A percentile compares a stretch with the other conserved stretches of the same genome.
Evolutionary conservation across 2,888 invertebrate species (phyloP).

Genomic region (Bellardia pandia): DNA sequence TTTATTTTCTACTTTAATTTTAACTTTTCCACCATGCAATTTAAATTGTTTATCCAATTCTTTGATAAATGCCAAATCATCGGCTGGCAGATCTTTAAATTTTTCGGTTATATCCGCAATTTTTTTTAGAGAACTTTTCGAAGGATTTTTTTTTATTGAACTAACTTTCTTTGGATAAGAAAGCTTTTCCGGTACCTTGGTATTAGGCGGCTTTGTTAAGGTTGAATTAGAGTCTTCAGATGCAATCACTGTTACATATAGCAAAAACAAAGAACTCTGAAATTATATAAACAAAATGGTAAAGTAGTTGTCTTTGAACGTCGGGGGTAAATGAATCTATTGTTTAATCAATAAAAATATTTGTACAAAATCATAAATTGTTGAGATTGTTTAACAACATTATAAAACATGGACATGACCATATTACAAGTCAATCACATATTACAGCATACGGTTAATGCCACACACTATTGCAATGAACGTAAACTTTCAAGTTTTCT

Average conservation of each 20-base stretch:
- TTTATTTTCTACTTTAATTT: constrained; percentile 83
- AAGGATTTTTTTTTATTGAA: constrained; percentile 79
- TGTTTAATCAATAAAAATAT: constrained; percentile 40
- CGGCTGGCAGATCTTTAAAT: constrained; percentile 81
- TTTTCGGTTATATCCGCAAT: constrained; percentile 76
- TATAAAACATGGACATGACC: constrained; percentile 38
- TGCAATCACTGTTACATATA: constrained; percentile 8
- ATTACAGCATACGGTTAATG: constrained; percentile 43
- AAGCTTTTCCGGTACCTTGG: constrained; percentile 74
- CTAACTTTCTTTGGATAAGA: constrained; percentile 82
- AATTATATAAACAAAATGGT: constrained; percentile 41
- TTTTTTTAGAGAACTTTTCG: constrained; percentile 61
- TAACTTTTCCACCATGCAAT: constrained; percentile 82
- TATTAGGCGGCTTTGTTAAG: constrained; percentile 30
- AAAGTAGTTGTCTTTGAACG: neutral
- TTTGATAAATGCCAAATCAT: constrained; percentile 83
- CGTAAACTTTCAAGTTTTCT: constrained; percentile 75
- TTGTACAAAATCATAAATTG: constrained; percentile 27
- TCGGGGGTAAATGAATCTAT: neutral
- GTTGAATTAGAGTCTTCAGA: constrained; percentile 58
- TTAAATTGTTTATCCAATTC: constrained; percentile 84
- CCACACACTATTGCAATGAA: constrained; percentile 59
- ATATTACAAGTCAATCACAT: constrained; percentile 48
- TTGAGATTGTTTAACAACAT: constrained; percentile 22
- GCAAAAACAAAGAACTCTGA: constrained; percentile 51